These are phyloP conservation scores for Rhamnusium bicolor DNA, from an alignment of 2,888 invertebrate genomes.

Conservation along the genomic window DNA sequence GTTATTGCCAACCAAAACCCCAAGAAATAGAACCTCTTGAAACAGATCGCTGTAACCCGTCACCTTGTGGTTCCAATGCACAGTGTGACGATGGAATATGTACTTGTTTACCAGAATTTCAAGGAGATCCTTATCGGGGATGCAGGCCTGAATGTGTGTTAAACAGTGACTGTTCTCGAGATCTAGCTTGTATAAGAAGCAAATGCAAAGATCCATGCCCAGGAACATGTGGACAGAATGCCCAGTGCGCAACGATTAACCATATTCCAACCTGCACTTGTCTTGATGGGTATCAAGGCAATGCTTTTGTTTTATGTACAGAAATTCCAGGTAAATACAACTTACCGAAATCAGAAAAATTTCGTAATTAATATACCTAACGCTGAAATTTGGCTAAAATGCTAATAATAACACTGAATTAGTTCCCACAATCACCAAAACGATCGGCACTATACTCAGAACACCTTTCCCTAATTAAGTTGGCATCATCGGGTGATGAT, in stretches of 20 bases:
- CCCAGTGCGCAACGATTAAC: slow-evolving; percentile 82
- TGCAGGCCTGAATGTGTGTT: slow-evolving; percentile 83
- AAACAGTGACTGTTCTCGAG: slow-evolving; percentile 80
- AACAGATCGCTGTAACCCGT: slow-evolving; percentile 76
- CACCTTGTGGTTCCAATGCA: slow-evolving; percentile 79
- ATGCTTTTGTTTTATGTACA: slow-evolving; percentile 80
- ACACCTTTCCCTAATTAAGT: too few species aligned
- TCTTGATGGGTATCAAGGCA: slow-evolving; percentile 79
- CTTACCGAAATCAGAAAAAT: neutral
- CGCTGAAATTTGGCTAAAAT: too few species aligned
- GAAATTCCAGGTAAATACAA: slow-evolving; percentile 70
- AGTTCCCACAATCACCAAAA: too few species aligned
- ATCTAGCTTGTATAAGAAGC: slow-evolving; percentile 81
- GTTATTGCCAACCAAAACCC: slow-evolving; percentile 68
- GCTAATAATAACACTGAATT: too few species aligned
- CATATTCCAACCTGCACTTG: slow-evolving; percentile 86
- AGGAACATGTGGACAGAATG: slow-evolving; percentile 83
- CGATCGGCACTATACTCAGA: too few species aligned
- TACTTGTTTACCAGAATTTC: slow-evolving; percentile 79
- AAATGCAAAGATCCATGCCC: slow-evolving; percentile 82
- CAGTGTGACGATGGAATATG: slow-evolving; percentile 79
- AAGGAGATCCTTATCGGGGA: slow-evolving; percentile 81
- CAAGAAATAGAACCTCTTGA: slow-evolving; percentile 44
- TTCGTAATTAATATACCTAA: too few species aligned
- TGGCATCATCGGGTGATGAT: too few species aligned